Base-by-base conservation (phyloP, 1,140 invertebrate genomes). In the Trichogramma pretiosum region DNA sequence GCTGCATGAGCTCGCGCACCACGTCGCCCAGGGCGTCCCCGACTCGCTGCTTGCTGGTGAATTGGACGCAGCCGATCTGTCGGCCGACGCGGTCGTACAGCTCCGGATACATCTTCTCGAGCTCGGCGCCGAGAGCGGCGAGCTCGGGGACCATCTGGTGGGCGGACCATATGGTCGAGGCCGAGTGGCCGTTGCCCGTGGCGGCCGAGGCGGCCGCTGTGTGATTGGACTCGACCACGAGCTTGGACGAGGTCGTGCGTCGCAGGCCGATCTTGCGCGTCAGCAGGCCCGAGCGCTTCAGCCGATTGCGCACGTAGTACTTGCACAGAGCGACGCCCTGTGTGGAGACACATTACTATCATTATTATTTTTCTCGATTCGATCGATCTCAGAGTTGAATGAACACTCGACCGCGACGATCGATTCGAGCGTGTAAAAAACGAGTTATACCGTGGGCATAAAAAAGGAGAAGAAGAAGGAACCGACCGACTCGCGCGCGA, bases 211-310 rank as follows among this genome's bases (percentile, higher is more conserved):
- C 81, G 74, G 26, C 72, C 73, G 24, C 80, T n/a, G n/a, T n/a
- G n/a, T n/a, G n/a, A n/a, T n/a, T n/a, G n/a, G n/a, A n/a, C n/a
- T n/a, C 66, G 1, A 64, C 62, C 16, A 77, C 58, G 24, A 78
- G 72, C 11, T 81, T 72, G 3, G 77, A 74, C 45, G 78, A 81
- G 28, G 80, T 63, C 42, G 84, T 70, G 24, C 82, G 64, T 47
- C 82, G 81, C 9, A 86, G 60, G 0, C 82, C 82, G n/a, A 84
- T 61, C 61, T 84, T 85, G 34, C 78, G 77, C 39, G 81, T 79
- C 34, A 82, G 78, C 17, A 83, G 69, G 1, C 81, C 79, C 0
- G 79, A 77, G 21, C 82, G 65, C 52, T 82, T 80, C 14, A 85
- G 57, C 1, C 82, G 74, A 26, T 72, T 73, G 18, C 80, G 74